Base-by-base conservation (phyloP, 2,888 invertebrate species). In the Cantharis lateralis region DNA sequence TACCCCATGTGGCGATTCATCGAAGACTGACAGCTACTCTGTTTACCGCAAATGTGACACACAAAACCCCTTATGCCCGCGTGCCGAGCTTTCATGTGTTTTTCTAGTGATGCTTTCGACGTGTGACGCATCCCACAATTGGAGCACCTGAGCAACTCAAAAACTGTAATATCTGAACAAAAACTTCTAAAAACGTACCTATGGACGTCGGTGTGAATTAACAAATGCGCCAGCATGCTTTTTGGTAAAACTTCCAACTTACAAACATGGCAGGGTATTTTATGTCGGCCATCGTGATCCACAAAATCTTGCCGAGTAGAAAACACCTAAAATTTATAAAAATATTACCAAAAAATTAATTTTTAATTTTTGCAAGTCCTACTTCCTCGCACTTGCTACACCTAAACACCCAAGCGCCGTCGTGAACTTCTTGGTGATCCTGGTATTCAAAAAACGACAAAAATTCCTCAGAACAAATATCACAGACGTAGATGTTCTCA, bases 1-100 rank as follows among this genome's bases (percentile, higher is more conserved):
- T 79, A 81, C 1, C 81, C 83, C 75, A 82, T 80, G 64, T 84
- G 84, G 10, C 83, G 82, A 18, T 81, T 83, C 79, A 83, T 81
- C 3, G 84, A 83, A 4, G 83, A 80, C 72, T 83, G 82, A 62
- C 83, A 83, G 62, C 82, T 82, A 32, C 80, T 82, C 68, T 82
- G 83, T 71, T 82, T 84, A 10, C 83, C 83, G 48, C 84, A 83
- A n/a, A 82, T 78, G 48, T 84, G 79, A 64, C 84, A 84, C 15
- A 83, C 80, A 62, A 80, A 80, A 1, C 82, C 83, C 75, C 81
- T 82, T 10, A 81, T 73, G 11, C 81, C 80, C 3, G 71, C 80
- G 48, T 83, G 83, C 7, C 81, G 81, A 11, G 82, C 81, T 68
- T 81, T 80, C 32, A 81, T 74, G 48, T 84, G 83, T 62, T 79